These are phyloP conservation scores for Drosophila hamatofila DNA, from an alignment of 2,888 invertebrate genomes.

Conservation along the genomic window DNA sequence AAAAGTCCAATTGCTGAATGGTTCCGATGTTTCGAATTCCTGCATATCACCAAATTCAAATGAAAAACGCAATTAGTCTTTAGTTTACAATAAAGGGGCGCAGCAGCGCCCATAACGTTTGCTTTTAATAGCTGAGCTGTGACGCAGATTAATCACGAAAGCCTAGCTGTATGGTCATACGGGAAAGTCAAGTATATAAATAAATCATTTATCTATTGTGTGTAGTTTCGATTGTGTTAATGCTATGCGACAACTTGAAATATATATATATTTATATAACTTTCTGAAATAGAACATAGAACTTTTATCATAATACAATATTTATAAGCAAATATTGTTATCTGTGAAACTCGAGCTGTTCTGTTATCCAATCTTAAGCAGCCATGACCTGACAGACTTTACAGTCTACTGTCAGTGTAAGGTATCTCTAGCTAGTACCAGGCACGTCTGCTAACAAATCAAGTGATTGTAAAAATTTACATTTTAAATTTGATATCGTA, in stretches of 20 bases:
- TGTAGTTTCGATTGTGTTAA: neutral
- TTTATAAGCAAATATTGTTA: neutral
- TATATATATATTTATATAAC: neutral
- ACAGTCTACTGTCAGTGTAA: constrained; percentile 15
- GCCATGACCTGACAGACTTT: neutral
- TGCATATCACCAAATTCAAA: constrained; percentile 55
- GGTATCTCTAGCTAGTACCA: constrained; percentile 41
- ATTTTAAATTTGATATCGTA: constrained; percentile 53
- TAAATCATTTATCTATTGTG: constrained; percentile 12
- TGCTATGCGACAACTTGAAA: neutral
- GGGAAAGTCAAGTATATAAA: constrained; percentile 10
- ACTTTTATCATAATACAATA: neutral
- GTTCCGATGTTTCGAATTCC: constrained; percentile 85
- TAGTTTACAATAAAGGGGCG: constrained; percentile 11
- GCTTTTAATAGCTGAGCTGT: constrained; percentile 16
- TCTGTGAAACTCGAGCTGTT: neutral
- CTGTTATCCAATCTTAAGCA: neutral
- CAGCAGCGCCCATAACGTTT: neutral
- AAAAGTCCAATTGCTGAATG: constrained; percentile 88
- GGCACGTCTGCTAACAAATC: constrained; percentile 46
- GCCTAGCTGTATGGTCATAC: neutral
- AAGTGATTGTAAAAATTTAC: constrained; percentile 46
- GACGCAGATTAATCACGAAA: constrained; percentile 47
- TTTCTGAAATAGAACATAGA: neutral
- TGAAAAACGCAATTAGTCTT: constrained; percentile 5